Percentiles rank a stretch among this genome's conserved stretches.
phyloP scores from a whole-genome alignment of 2,113 vertebrate genomes.

The Ictalurus punctatus region DNA sequence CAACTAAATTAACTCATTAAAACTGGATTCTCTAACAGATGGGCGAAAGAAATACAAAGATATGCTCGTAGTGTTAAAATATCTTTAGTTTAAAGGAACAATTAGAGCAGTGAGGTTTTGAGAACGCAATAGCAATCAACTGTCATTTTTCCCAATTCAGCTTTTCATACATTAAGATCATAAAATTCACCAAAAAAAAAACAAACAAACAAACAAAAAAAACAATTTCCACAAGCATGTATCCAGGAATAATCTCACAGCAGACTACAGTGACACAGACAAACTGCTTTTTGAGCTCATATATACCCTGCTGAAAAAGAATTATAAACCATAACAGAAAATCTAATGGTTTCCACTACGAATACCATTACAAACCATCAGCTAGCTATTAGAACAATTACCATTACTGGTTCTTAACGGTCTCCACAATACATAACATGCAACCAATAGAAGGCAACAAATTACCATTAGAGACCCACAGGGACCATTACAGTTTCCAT shows the following conservation, averaged over 20 bases:
- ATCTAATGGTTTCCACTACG: no score
- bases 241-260: neutral
- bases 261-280: neutral
- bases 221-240: neutral
- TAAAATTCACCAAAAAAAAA: neutral
- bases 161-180: neutral
- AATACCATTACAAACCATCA: no score
- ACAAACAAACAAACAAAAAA: no score
- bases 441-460: no score
- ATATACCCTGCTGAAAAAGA: no score
- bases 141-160: neutral
- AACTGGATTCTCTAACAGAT: neutral
- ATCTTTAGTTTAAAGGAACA: neutral
- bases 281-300: neutral
- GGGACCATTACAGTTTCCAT: no score
- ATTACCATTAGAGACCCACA: no score
- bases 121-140: neutral
- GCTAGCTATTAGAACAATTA: no score
- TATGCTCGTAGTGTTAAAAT: neutral
- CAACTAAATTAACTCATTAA: constrained; percentile 22
- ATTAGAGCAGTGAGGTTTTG: neutral
- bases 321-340: no score
- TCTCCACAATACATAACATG: no score
- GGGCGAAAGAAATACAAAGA: neutral
- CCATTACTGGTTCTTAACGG: no score